phyloP scores from a whole-genome alignment of 2,888 invertebrate species.

The Sesia apiformis region DNA sequence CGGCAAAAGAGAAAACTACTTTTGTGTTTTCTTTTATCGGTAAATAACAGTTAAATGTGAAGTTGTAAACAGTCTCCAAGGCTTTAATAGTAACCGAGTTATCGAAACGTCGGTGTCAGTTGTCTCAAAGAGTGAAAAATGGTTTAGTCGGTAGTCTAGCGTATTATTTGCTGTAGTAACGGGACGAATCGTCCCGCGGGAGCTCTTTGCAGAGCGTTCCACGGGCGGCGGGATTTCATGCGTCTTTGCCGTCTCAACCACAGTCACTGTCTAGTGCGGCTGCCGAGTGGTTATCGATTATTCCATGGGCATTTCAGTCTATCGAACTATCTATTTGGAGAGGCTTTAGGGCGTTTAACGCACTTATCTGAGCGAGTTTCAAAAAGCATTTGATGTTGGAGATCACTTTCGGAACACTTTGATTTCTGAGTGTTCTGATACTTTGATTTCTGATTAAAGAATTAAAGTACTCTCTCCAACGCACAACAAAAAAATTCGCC shows the following conservation, averaged over 20 bases:
- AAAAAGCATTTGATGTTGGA: too few species aligned
- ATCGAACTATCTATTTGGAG: neutral
- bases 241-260: conserved; percentile 10
- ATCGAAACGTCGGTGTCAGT: neutral
- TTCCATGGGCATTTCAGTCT: neutral
- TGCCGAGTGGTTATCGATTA: neutral
- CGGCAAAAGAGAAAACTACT: too few species aligned
- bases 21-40: too few species aligned
- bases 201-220: conserved; percentile 10
- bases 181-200: conserved; percentile 22
- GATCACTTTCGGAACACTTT: too few species aligned
- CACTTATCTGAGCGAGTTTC: too few species aligned
- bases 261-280: neutral
- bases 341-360: too few species aligned
- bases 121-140: conserved; percentile 20
- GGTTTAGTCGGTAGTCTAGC: conserved; percentile 22
- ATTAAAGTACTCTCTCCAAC: too few species aligned
- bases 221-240: conserved; percentile 10
- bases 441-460: too few species aligned
- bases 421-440: too few species aligned
- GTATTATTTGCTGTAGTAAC: conserved; percentile 25
- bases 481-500: too few species aligned
- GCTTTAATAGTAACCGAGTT: neutral
- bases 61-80: neutral
- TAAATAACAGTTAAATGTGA: too few species aligned